Conservation (phyloP, 2,797 vertebrate species). For the Oryzias dopingdopingensis region DNA sequence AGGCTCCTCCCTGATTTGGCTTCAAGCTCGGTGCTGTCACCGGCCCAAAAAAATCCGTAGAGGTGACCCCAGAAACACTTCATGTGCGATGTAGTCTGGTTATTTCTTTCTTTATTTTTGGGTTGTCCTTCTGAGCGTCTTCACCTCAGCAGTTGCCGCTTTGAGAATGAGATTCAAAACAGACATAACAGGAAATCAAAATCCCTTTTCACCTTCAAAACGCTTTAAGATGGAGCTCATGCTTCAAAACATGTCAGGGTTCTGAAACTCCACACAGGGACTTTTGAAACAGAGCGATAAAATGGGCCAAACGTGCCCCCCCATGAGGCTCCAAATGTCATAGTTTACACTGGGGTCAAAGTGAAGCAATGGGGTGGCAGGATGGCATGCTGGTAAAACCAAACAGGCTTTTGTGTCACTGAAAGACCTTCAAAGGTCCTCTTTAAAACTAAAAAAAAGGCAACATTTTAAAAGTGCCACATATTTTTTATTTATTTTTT, state of each 20-base stretch:
- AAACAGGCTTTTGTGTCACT: slow-evolving; percentile 77
- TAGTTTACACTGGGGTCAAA: slow-evolving; percentile 80
- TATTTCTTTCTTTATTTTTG: slow-evolving; percentile 56
- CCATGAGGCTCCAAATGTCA: slow-evolving; percentile 77
- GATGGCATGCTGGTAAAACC: slow-evolving; percentile 76
- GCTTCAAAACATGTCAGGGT: slow-evolving; percentile 66
- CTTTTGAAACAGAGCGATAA: slow-evolving; percentile 76
- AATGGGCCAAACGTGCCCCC: slow-evolving; percentile 73
- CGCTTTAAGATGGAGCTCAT: slow-evolving; percentile 55
- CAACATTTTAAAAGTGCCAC: slow-evolving; percentile 29
- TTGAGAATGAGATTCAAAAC: slow-evolving; percentile 45
- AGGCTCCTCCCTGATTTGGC: slow-evolving; percentile 94
- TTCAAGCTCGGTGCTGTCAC: slow-evolving; percentile 91
- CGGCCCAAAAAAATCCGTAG: slow-evolving; percentile 84
- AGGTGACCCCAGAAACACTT: slow-evolving; percentile 88
- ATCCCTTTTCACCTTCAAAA: slow-evolving; percentile 67
- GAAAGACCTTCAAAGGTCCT: slow-evolving; percentile 77
- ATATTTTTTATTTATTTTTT: slow-evolving; percentile 32
- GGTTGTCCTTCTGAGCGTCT: slow-evolving; percentile 70
- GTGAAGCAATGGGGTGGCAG: slow-evolving; percentile 74
- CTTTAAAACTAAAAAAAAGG: slow-evolving; percentile 34
- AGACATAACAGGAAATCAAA: slow-evolving; percentile 42
- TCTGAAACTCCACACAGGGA: slow-evolving; percentile 72
- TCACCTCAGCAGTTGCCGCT: slow-evolving; percentile 58
- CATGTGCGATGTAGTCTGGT: slow-evolving; percentile 62